Evolutionary conservation across 2,113 vertebrate genomes (phyloP).

Genomic region (Pseudopipra pipra): DNA sequence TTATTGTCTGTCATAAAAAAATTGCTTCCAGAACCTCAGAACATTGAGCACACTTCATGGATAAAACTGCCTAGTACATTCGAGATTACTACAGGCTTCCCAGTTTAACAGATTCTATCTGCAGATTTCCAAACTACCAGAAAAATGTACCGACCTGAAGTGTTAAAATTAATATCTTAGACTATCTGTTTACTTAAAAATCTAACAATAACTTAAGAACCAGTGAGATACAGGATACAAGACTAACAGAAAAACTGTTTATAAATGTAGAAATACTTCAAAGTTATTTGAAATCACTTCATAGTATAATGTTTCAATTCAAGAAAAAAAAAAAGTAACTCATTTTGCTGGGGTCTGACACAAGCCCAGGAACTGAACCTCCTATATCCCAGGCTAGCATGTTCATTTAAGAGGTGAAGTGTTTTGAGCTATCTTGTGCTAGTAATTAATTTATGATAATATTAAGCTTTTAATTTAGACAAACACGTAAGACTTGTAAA

Average conservation of each 20-base stretch:
- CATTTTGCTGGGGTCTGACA: neutral
- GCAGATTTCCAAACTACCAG: neutral
- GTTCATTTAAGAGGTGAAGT: neutral
- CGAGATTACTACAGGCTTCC: neutral
- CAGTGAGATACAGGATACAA: neutral
- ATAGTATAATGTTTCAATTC: neutral
- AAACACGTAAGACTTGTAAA: conserved; percentile 28
- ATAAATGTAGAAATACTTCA: neutral
- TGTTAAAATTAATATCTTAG: neutral
- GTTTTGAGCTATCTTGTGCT: neutral
- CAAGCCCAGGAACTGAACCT: neutral
- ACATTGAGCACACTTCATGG: neutral
- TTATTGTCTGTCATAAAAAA: neutral
- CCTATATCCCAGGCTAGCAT: neutral
- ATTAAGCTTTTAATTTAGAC: conserved; percentile 26
- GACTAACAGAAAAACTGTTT: neutral
- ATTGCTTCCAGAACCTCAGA: neutral
- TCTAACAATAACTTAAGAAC: neutral
- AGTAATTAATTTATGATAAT: neutral
- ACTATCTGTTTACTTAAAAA: neutral
- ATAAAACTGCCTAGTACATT: neutral
- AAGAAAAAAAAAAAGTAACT: neutral
- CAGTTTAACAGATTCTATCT: neutral
- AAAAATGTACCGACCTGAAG: neutral
- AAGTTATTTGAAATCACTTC: neutral